Evolutionary conservation across 2,113 vertebrate species (phyloP), one percentile per base, ranked within the genome.

Genomic region (Xenus cinereus): DNA sequence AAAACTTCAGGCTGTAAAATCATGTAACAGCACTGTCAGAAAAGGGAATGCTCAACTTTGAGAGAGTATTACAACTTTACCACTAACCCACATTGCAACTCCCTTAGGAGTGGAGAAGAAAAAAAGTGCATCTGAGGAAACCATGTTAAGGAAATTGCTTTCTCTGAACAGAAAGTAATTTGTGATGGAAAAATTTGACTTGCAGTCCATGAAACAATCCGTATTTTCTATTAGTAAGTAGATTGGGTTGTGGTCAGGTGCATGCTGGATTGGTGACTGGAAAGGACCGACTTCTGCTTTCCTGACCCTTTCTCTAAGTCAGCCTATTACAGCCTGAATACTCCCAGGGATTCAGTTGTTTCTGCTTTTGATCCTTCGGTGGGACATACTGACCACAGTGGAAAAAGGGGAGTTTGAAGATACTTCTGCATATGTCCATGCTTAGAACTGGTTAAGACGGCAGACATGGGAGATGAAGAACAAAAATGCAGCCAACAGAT

Each of bases 81-180:
- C 45, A 57, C 27, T 50, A 90, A 73, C 28, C 12, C 16, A 59
- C 27, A 19, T 0, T 59, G 73, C 24, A 95, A 84, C 66, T 20
- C 23, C 60, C 57, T 83, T 60, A 26, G 35, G 60, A 45, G 37
- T 0, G 3, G 53, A 50, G 35, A 2, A 27, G 78, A 45, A 30
- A 33, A n/a, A 59, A 22, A 12, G 8, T 12, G 39, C 15, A 66
- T 64, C 27, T 59, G 53, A 35, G 48, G 68, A 54, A 63, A 54
- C 37, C 32, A 18, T 26, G 54, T 56, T 53, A 71, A 69, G 74
- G 69, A 91, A 86, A 89, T 56, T 32, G 41, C 50, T 72, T 87
- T 82, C 72, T 85, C 87, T 91, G 30, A 96, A 78, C 14, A 81
- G 64, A 71, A 46, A 39, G 62, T 21, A 75, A 43, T 91, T 48